Evolutionary conservation across 2,888 invertebrate genomes (phyloP).

Genomic region (Atrina japonica): DNA sequence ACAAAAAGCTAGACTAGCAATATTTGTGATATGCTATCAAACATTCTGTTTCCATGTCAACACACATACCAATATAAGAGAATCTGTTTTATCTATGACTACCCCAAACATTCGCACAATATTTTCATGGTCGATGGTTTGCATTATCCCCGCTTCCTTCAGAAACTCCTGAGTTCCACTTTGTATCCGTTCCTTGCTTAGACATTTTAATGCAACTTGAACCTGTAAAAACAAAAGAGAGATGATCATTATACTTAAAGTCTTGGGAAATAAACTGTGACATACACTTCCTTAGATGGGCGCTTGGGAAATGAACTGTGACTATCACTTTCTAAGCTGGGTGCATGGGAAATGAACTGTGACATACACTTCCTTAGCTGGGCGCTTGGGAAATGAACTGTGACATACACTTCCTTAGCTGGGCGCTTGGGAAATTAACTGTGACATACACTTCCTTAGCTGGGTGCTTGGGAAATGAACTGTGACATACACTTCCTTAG

Average conservation of each 20-base stretch:
- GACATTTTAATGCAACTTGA: constrained; percentile 97
- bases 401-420: too few species aligned
- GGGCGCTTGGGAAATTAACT: too few species aligned
- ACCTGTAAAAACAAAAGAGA: constrained; percentile 83
- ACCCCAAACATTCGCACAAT: constrained; percentile 99
- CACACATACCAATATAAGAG: constrained; percentile 85
- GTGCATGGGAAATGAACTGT: too few species aligned
- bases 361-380: too few species aligned
- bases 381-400: too few species aligned
- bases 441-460: too few species aligned
- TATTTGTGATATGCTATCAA: too few species aligned
- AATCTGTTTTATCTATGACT: constrained; percentile 92
- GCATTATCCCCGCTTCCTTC: constrained; percentile 99
- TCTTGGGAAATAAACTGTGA: too few species aligned
- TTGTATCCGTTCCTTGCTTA: constrained; percentile 96
- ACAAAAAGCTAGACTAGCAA: too few species aligned
- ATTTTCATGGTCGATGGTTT: constrained; percentile 97
- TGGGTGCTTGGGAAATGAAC: too few species aligned
- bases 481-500: too few species aligned
- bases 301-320: neutral
- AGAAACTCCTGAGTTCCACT: constrained; percentile 97
- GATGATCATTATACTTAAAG: neutral
- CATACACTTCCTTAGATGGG: neutral
- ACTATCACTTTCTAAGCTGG: neutral
- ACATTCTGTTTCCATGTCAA: too few species aligned